Evolutionary conservation across 2,113 vertebrate species (phyloP).

Genomic region (Syngnathoides biaculeatus): DNA sequence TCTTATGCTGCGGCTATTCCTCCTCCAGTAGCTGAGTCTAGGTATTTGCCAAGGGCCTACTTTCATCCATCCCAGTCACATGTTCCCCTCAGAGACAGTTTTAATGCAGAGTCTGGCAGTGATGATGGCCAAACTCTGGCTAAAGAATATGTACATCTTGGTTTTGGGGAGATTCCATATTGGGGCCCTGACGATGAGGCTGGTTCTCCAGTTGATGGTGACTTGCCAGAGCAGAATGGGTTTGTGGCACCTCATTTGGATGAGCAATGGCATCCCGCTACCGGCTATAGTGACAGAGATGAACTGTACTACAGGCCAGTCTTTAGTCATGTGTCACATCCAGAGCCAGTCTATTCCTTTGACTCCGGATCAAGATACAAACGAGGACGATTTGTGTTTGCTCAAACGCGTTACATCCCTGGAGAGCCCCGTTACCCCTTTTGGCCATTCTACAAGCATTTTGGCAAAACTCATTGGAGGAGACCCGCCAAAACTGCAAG

Average conservation of each 20-base stretch:
- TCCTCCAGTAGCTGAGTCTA: not conserved
- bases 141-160: not conserved
- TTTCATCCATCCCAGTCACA: not conserved
- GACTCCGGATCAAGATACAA: conserved; percentile 31
- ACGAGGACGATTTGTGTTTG: conserved; percentile 7
- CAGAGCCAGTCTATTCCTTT: conserved; percentile 22
- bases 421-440: not conserved
- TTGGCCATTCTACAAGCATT: not conserved
- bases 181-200: not conserved
- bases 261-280: not conserved
- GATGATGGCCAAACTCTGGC: not conserved
- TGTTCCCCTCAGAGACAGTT: not conserved
- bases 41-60: not conserved
- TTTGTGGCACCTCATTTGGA: not conserved
- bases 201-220: not conserved
- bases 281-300: not conserved
- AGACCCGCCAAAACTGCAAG: not conserved
- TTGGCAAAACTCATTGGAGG: not conserved
- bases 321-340: conserved; percentile 24
- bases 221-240: not conserved
- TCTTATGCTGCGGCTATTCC: not conserved
- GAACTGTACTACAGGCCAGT: not conserved
- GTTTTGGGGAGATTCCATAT: not conserved
- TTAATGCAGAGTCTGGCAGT: not conserved
- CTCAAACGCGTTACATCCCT: conserved; percentile 24